A percentile compares a stretch with the other conserved stretches of the same genome.
Evolutionary conservation across 2,797 vertebrate species (phyloP).

Genomic region (Poecilia gillii): DNA sequence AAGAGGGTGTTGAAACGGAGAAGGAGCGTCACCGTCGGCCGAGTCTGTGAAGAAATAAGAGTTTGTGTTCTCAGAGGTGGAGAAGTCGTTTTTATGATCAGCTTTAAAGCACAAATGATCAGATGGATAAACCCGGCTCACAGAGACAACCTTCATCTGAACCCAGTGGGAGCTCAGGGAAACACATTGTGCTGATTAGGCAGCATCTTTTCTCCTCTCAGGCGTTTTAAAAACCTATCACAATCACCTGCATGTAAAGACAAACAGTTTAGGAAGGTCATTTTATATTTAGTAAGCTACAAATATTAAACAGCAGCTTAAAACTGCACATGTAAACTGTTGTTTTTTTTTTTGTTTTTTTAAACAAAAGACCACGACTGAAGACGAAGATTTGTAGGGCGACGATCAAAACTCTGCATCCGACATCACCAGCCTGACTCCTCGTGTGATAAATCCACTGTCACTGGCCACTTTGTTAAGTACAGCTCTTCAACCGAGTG

Average conservation of each 20-base stretch:
- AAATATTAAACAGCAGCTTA: background rate
- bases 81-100: slow-evolving; percentile 39
- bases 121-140: slow-evolving; percentile 3
- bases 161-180: slow-evolving; percentile 28
- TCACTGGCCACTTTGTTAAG: background rate
- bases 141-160: slow-evolving; percentile 57
- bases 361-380: background rate
- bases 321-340: background rate
- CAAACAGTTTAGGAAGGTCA: background rate
- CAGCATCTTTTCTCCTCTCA: slow-evolving; percentile 31
- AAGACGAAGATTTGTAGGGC: background rate
- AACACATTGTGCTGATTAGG: slow-evolving; percentile 52
- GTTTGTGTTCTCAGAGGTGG: slow-evolving; percentile 16
- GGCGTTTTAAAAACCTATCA: background rate
- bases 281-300: background rate
- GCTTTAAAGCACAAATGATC: slow-evolving; percentile 26
- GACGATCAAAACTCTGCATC: background rate
- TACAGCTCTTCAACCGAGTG: background rate
- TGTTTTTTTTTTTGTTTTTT: no score
- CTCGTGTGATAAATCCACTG: background rate
- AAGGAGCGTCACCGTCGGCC: background rate
- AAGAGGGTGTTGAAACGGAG: background rate
- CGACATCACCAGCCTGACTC: background rate
- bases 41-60: background rate
- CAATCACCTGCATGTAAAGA: background rate